Evolutionary conservation across 2,113 vertebrate species (phyloP).

Genomic region (Elaphurus davidianus): DNA sequence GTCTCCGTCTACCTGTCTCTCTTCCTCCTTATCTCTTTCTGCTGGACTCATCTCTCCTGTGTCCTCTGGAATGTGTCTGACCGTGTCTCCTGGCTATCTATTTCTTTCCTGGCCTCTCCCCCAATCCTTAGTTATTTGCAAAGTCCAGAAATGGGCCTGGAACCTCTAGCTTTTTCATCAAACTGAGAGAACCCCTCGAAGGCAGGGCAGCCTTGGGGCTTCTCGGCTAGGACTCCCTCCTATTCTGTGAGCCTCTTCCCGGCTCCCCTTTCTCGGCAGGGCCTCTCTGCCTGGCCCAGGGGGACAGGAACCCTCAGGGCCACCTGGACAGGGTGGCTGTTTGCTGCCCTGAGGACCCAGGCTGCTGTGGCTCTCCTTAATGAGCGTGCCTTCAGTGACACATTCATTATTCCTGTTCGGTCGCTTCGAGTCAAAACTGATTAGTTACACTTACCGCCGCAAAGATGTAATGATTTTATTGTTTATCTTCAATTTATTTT

Average conservation of each 20-base stretch:
- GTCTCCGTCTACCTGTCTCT: background rate
- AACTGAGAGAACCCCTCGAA: background rate
- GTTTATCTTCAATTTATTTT: conserved; percentile 94
- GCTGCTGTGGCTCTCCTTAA: conserved; percentile 83
- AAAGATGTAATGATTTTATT: conserved; percentile 93
- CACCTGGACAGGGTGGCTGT: conserved; percentile 44
- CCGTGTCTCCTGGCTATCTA: background rate
- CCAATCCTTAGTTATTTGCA: background rate
- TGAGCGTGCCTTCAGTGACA: conserved; percentile 86
- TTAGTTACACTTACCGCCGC: conserved; percentile 89
- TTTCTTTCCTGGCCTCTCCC: background rate
- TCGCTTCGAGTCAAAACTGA: conserved; percentile 90
- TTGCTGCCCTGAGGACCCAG: conserved; percentile 78
- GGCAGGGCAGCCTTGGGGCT: background rate
- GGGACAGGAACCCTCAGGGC: conserved; percentile 32
- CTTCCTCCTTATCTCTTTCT: background rate
- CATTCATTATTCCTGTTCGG: conserved; percentile 90
- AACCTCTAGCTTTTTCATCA: background rate
- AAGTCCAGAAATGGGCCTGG: background rate
- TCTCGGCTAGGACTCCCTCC: background rate
- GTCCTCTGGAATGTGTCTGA: background rate
- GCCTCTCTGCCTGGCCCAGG: conserved; percentile 32
- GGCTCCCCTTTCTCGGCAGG: background rate
- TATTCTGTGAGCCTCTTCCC: background rate
- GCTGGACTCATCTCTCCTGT: background rate